Evolutionary conservation across 2,888 invertebrate species (phyloP), one percentile per base, ranked within the genome.

Genomic region (Leuctra nigra): DNA sequence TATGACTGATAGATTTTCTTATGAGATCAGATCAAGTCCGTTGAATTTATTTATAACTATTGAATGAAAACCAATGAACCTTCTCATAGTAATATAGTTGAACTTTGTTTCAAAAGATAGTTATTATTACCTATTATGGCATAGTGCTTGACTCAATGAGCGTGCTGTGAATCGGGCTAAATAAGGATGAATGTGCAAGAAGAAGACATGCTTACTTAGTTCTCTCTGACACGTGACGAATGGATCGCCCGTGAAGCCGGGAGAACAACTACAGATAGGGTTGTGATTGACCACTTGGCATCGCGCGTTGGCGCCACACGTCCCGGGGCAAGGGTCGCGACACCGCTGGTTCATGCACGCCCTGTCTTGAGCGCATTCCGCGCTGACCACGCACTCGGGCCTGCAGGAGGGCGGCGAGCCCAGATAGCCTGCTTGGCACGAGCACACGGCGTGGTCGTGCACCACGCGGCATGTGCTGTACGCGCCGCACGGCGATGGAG

Each of bases 321-420:
- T 68, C 50, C 71, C 71, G 9, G 71, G 70, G 59, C 73, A 72
- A 52, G 74, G 73, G 70, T 70, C 67, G 66, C 76, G 77, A 66
- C 90, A 90, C 69, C 82, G 84, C 66, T 81, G 79, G 67, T 82
- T 82, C 58, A 84, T 77, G 69, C 90, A 90, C 47, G 82, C 85
- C 72, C 58, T 65, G 55, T 69, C 65, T 18, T 63, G 66, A 20
- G 83, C 74, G 71, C 89, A 89, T 68, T 88, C 88, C 11, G 85
- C 81, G 68, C 86, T 87, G 61, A 82, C 80, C 59, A 86, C 82
- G 70, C 89, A 89, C 75, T 87, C 86, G 2, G 87, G 87, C 62
- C 82, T 78, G 73, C 86, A 86, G 62, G 79, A 79, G n/a, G 90
- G 90, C 29, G 90, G 87, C 25, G 83, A 80, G 47, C 92, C 92